Evolutionary conservation across 2,113 vertebrate species (phyloP), one percentile per base, ranked within the genome.

Genomic region (Cairina moschata): DNA sequence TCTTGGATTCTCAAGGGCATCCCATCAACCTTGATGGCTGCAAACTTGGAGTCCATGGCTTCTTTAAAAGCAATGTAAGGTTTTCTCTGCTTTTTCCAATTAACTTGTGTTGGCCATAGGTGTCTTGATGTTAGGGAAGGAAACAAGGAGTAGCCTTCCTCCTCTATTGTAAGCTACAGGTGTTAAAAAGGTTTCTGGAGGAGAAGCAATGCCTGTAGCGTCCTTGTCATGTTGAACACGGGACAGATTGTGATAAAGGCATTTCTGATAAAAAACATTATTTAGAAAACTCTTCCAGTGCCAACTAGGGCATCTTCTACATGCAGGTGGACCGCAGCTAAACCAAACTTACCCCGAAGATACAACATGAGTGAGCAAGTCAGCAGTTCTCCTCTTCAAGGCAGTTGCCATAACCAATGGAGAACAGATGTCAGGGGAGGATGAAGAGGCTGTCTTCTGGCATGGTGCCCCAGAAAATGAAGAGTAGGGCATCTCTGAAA

Each of bases 41-140:
- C 97, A 98, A 98, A 58, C 96, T 98, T 9, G 98, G 98, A 5
- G 94, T 98, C 29, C 36, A 91, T 1, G 98, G 97, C 38, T 98
- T 97, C 76, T 97, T 97, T 4, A 97, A 98, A 63, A 86, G 31
- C 21, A 94, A 96, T 1, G 98, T 98, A 97, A 97, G 96, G 65
- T 76, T 76, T 21, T 34, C 40, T 76, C 48, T 9, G 5, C 16
- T 76, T 73, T 73, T 68, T 69, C 17, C n/a, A 60, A 14, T 54
- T 80, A 69, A n/a, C 2, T 3, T 14, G 11, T 6, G 11, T 52
- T 75, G 20, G 52, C 59, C 59, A 79, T 38, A 72, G 83, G 14
- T 11, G 1, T 22, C 67, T 85, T 56, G 31, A 46, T 79, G 50
- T 18, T 92, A 76, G 17, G 31, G 36, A 75, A 67, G n/a, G 50